A percentile compares a stretch with the other conserved stretches of the same genome.
These are phyloP conservation scores for Anastrepha ludens DNA, from an alignment of 1,140 invertebrate genomes.

Conservation along the genomic window DNA sequence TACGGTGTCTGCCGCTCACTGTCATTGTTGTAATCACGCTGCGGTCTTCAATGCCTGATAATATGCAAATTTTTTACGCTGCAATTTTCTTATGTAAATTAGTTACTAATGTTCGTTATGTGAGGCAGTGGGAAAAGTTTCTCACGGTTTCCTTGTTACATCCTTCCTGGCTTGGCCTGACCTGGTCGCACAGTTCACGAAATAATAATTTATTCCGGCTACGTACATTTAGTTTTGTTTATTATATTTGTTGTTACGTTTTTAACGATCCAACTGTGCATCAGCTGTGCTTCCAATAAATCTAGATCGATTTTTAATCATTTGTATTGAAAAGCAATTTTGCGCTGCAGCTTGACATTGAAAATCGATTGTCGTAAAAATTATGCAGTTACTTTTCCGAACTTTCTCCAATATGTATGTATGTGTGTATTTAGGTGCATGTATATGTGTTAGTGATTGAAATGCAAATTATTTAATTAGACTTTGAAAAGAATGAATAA, in stretches of 20 bases:
- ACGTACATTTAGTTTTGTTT: not conserved
- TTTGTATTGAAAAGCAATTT: constrained; percentile 18
- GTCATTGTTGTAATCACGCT: constrained; percentile 44
- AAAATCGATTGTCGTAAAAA: not conserved
- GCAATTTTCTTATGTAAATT: constrained; percentile 50
- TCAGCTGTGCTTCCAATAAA: constrained; percentile 52
- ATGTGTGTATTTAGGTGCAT: not conserved
- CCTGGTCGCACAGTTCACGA: not conserved
- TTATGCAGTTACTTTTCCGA: not conserved
- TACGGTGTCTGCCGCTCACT: not conserved
- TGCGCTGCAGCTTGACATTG: constrained; percentile 22
- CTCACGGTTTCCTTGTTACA: constrained; percentile 21
- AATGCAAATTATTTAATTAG: constrained; percentile 22
- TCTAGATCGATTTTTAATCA: constrained; percentile 53
- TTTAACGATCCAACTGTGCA: constrained; percentile 11
- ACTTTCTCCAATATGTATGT: not conserved
- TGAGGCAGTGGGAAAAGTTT: constrained; percentile 35
- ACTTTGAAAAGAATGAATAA: not conserved
- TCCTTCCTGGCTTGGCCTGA: not conserved
- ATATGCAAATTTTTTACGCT: constrained; percentile 38
- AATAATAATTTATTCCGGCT: constrained; percentile 39
- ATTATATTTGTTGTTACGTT: not conserved
- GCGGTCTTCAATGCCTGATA: constrained; percentile 51
- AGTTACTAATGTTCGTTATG: constrained; percentile 1
- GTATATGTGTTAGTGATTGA: not conserved